Base-by-base conservation (phyloP, 2,888 invertebrate genomes). In the Druceiella hillmani region DNA sequence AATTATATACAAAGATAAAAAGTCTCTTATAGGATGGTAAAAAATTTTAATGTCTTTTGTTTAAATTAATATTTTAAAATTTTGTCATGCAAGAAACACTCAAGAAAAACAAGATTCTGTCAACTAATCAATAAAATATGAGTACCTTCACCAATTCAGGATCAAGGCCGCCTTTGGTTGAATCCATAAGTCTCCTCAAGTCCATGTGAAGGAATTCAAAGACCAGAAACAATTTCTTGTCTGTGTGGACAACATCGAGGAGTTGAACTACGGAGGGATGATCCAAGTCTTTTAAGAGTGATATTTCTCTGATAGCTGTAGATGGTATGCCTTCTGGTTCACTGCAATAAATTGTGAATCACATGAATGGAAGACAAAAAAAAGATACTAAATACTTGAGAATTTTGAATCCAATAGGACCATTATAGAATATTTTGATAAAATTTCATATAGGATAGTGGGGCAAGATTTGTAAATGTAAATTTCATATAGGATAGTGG, bases 241-340 rank as follows among this genome's bases (percentile, higher is more conserved):
- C 87, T 12, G 84, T 80, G 50, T 88, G 85, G 40, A 95, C 81
- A 39, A 97, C 91, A 65, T 95, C 95, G 48, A 87, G 76, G 28
- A 97, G 73, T 49, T 86, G 83, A 38, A 98, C 92, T 44, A 99
- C 86, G 50, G 87, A 88, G 1, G 87, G 84, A 70, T 98, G 97
- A 31, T 83, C 78, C 26, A 99, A 73, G 55, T 87, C 90, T 56
- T 91, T 91, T 38, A 99, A 70, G 38, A 97, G 75, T 0, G 93
- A 89, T 54, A 99, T 95, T 74, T 99, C 99, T 39, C 98, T 75
- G 45, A 98, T 85, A 3, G 98, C 95, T 14, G 98, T 98, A 15
- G 95, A 94, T 11, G 98, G 98, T 12, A 99, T 91, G 12, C 98
- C 98, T 66, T 97, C 98, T 1, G 88, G 85, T 64, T 97, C 95